Evolutionary conservation across 2,797 vertebrate genomes (phyloP), one percentile per base, ranked within the genome.

Genomic region (Eleutherodactylus coqui): DNA sequence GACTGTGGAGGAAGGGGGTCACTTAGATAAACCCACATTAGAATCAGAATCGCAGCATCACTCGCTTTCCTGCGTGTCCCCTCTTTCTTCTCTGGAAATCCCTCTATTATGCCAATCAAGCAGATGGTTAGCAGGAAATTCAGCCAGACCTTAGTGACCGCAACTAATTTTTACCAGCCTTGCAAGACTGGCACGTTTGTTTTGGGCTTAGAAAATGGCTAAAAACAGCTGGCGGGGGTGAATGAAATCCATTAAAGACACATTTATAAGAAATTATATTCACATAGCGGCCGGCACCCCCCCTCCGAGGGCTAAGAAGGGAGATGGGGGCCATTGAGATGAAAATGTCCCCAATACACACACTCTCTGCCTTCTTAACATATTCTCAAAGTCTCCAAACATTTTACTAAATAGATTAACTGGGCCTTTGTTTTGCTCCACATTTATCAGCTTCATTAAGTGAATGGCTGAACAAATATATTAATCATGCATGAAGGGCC

Each of bases 51-150:
- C 92, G 87, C 94, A 94, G 92, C 88, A 93, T 91, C 93, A 92
- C 94, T 94, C 93, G 93, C 94, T 93, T 93, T 43, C 51, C 41
- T 36, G 6, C 38, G n/a, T 55, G 36, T 62, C 32, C 47, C 76
- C 41, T 84, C 86, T 91, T 92, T 86, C 86, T 91, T 92, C 87
- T 90, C 94, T 93, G 91, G 94, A 94, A 98, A 98, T 98, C 97
- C 97, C 93, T 94, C 96, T 93, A 96, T 98, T 98, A 97, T 98
- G 96, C 92, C 94, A 94, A 94, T 93, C 96, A 95, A 96, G 97
- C 97, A 99, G 97, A 98, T 99, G 97, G 97, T 97, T 96, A 96
- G 96, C 96, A 97, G 97, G 96, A 98, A 97, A 96, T 96, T 95
- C 94, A 92, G 95, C 95, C 96, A 95, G 96, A 96, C 96, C 96